Percentiles rank a stretch among this genome's conserved stretches.
Evolutionary conservation across 2,888 invertebrate species (phyloP).

Genomic region (Elgonia sp.): DNA sequence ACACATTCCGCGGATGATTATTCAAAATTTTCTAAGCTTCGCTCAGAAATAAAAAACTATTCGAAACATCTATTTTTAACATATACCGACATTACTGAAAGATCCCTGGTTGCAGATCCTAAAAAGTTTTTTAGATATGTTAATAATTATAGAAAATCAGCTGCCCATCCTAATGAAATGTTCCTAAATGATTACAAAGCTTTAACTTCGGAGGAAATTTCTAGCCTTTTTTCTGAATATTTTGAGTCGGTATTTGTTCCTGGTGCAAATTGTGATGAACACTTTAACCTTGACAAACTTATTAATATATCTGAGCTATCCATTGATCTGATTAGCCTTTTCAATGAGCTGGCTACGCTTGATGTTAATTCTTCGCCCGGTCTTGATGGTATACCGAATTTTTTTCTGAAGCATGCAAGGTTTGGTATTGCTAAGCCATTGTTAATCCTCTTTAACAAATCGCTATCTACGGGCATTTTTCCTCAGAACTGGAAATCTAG

Average conservation of each 20-base stretch:
- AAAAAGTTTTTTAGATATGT: constrained; percentile 17
- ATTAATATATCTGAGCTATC: background rate
- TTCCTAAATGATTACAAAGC: background rate
- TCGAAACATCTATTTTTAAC: background rate
- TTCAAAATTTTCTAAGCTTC: background rate
- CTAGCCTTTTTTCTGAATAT: too few relatives aligned
- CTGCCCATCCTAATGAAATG: background rate
- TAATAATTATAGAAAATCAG: too few relatives aligned
- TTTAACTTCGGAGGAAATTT: background rate
- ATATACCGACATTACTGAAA: background rate
- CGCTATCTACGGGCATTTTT: constrained; percentile 10
- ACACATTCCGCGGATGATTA: background rate
- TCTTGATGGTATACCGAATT: background rate
- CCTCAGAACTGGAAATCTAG: constrained; percentile 34
- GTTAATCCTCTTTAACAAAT: too few relatives aligned
- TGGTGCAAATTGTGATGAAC: background rate
- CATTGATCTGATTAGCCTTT: background rate
- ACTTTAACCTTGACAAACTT: background rate
- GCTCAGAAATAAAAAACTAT: background rate
- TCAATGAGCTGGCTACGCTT: background rate
- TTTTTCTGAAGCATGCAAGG: too few relatives aligned
- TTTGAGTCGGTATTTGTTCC: constrained; percentile 5
- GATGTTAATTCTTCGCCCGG: background rate
- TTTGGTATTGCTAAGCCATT: too few relatives aligned
- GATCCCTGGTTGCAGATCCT: background rate